Evolutionary conservation across 2,888 invertebrate species (phyloP), one percentile per base, ranked within the genome.

Genomic region (Congeria kusceri): DNA sequence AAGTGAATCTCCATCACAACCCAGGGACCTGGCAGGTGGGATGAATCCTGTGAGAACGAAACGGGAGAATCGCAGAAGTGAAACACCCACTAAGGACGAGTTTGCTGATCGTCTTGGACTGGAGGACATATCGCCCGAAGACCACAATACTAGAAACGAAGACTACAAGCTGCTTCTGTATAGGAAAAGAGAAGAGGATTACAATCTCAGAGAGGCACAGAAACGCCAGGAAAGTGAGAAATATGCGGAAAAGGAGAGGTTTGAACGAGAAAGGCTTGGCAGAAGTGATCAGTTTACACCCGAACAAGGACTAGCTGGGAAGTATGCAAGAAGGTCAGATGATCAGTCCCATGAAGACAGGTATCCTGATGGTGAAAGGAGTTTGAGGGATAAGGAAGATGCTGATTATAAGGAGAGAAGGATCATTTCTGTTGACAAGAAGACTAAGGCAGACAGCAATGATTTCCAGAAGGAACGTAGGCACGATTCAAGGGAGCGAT

Each of bases 51-150:
- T 23, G 3, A 20, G 53, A 53, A 18, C n/a, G 23, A 53, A 53
- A 15, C 3, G 39, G n/a, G 32, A 32, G 15, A 39, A 23, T 11
- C 13, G 29, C 20, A 29, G 47, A 29, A 79, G 75, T 67, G 67
- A 74, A 1, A 80, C 80, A 49, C 80, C 80, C 0, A 80, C 80
- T 1, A 80, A 66, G 56, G 80, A 80, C 72, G 80, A 80, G 63
- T 67, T 80, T 1, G 72, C 71, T 64, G 80, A 80, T 32, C 46
- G 75, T n/a, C 62, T 80, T 0, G 80, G 80, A 4, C 44, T 80
- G 49, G 80, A 80, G 53, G 80, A 80, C 49, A 80, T 80, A 13
- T 80, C 80, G 3, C 80, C 80, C 2, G 80, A 80, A 28, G 80
- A 79, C 15, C 58, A 58, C 27, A 46, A 56, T 49, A 32, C 69